phyloP scores from a whole-genome alignment of 2,797 vertebrate species.

The Lycodopsis pacificus region DNA sequence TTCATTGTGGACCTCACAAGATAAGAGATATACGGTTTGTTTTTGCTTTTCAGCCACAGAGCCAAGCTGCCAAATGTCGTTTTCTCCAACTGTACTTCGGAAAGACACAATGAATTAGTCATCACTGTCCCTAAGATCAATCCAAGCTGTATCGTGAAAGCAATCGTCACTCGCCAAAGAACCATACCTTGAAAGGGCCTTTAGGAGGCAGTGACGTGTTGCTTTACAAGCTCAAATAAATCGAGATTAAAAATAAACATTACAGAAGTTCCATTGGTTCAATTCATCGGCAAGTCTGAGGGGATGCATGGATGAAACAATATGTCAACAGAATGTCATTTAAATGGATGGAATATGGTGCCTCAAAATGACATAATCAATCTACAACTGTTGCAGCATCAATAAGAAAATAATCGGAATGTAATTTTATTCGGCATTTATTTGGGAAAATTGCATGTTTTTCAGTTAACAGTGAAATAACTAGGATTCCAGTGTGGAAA shows the following conservation, averaged over 20 bases:
- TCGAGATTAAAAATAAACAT: slow-evolving; percentile 48
- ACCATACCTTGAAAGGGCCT: slow-evolving; percentile 36
- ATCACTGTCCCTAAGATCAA: slow-evolving; percentile 69
- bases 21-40: slow-evolving; percentile 50
- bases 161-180: slow-evolving; percentile 64
- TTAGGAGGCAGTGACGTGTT: slow-evolving; percentile 40
- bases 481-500: neutral
- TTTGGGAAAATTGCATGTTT: neutral
- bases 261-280: slow-evolving; percentile 11
- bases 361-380: slow-evolving; percentile 3
- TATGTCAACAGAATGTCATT: neutral
- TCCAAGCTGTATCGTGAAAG: slow-evolving; percentile 63
- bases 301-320: neutral
- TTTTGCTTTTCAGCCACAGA: slow-evolving; percentile 69
- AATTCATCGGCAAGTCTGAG: slow-evolving; percentile 29
- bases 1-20: slow-evolving; percentile 63
- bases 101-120: slow-evolving; percentile 69
- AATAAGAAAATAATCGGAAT: neutral
- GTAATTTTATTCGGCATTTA: neutral
- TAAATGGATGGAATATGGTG: slow-evolving; percentile 10
- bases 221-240: slow-evolving; percentile 39
- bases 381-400: neutral
- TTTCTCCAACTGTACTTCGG: slow-evolving; percentile 69
- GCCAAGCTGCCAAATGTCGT: slow-evolving; percentile 63
- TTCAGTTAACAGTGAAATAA: neutral